These are phyloP conservation scores for Lordiphosa fenestrarum DNA, from an alignment of 2,888 invertebrate genomes.

Conservation along the genomic window DNA sequence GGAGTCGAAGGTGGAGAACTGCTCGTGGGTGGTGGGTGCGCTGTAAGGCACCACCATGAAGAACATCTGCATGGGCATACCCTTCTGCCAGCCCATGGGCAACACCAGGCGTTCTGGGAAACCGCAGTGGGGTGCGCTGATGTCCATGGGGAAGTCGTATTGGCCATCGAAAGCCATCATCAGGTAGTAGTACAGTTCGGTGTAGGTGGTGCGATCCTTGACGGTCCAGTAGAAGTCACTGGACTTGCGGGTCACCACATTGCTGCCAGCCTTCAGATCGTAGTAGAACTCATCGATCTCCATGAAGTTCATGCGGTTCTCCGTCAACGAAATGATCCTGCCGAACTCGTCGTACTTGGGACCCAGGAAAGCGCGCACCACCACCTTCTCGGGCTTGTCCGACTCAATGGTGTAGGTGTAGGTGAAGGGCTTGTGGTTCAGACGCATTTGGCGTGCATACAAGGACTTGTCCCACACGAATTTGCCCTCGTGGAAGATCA, in stretches of 20 bases:
- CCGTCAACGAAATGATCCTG: slow-evolving; percentile 81
- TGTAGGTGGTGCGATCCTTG: slow-evolving; percentile 82
- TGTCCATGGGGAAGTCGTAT: slow-evolving; percentile 80
- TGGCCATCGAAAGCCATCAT: slow-evolving; percentile 81
- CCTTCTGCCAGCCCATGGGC: slow-evolving; percentile 84
- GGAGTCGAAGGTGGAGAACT: slow-evolving; percentile 80
- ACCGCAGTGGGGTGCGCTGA: slow-evolving; percentile 81
- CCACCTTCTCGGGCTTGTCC: slow-evolving; percentile 82
- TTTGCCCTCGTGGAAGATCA: slow-evolving; percentile 75
- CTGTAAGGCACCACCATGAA: slow-evolving; percentile 83
- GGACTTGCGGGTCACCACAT: slow-evolving; percentile 72
- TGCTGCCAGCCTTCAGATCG: slow-evolving; percentile 82
- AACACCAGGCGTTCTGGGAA: slow-evolving; percentile 84
- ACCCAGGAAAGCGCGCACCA: slow-evolving; percentile 85
- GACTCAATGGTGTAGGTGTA: slow-evolving; percentile 83
- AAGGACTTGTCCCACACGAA: slow-evolving; percentile 80
- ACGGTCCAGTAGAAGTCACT: slow-evolving; percentile 80
- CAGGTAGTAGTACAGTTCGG: slow-evolving; percentile 81
- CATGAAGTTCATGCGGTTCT: slow-evolving; percentile 84
- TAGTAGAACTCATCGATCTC: slow-evolving; percentile 84
- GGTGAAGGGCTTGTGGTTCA: slow-evolving; percentile 86
- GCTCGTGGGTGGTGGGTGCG: slow-evolving; percentile 56
- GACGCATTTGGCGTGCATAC: slow-evolving; percentile 84
- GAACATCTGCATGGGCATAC: slow-evolving; percentile 84
- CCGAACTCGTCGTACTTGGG: slow-evolving; percentile 85